A percentile compares a stretch with the other conserved stretches of the same genome.
These are phyloP conservation scores for Hippoglossus hippoglossus DNA, from an alignment of 2,797 vertebrate genomes.

Conservation along the genomic window DNA sequence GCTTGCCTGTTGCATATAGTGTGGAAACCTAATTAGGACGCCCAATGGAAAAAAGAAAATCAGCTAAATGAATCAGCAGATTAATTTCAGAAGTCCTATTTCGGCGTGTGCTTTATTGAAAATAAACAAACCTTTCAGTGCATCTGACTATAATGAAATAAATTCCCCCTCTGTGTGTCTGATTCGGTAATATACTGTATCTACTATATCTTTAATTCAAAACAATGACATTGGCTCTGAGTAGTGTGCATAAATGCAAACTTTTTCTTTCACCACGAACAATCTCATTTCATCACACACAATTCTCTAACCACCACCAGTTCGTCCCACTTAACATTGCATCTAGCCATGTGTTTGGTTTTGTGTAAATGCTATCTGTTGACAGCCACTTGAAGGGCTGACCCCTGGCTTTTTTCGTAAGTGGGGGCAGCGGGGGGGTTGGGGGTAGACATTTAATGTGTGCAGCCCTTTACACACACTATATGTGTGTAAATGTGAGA, in stretches of 20 bases:
- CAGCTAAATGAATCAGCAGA: slow-evolving; percentile 73
- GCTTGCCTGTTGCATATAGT: slow-evolving; percentile 72
- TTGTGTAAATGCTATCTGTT: slow-evolving; percentile 83
- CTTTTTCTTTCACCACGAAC: slow-evolving; percentile 16
- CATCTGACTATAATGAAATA: slow-evolving; percentile 45
- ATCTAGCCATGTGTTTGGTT: slow-evolving; percentile 79
- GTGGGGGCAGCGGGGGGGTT: slow-evolving; percentile 31
- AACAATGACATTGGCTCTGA: slow-evolving; percentile 34
- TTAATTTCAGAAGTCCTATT: slow-evolving; percentile 67
- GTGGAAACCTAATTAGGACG: slow-evolving; percentile 70
- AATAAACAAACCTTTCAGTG: slow-evolving; percentile 66
- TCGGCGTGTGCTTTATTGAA: slow-evolving; percentile 57
- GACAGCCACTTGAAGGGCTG: slow-evolving; percentile 87
- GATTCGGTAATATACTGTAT: slow-evolving; percentile 30
- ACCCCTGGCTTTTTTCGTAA: slow-evolving; percentile 71
- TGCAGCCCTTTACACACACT: slow-evolving; percentile 62
- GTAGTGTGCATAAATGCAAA: slow-evolving; percentile 22
- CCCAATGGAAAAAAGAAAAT: slow-evolving; percentile 65
- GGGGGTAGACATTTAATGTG: slow-evolving; percentile 69
- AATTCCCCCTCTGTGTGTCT: slow-evolving; percentile 26
- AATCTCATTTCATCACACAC: slow-evolving; percentile 20
- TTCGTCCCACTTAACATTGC: slow-evolving; percentile 79
- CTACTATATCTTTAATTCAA: slow-evolving; percentile 41
- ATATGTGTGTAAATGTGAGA: slow-evolving; percentile 76
- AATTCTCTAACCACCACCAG: slow-evolving; percentile 69